Evolutionary conservation across 1,140 invertebrate genomes (phyloP).

Genomic region (Euschistus heros): DNA sequence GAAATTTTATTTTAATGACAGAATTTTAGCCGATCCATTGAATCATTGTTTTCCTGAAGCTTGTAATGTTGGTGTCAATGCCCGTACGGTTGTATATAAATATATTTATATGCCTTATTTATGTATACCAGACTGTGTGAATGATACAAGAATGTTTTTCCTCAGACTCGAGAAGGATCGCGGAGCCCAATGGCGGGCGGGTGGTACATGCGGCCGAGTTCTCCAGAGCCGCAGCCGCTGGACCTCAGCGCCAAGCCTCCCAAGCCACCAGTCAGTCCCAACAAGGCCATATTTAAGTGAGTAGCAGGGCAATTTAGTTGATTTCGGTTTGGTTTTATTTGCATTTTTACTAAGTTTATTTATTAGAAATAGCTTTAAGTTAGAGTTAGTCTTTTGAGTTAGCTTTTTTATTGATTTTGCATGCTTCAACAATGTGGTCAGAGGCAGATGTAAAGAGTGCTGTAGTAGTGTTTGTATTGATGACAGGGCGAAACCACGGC

Average conservation of each 20-base stretch:
- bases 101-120: too few species aligned
- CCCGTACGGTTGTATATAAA: too few species aligned
- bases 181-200: constrained; percentile 24
- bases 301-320: constrained; percentile 30
- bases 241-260: constrained; percentile 60
- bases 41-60: too few species aligned
- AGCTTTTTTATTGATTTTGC: not conserved
- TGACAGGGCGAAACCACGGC: constrained; percentile 49
- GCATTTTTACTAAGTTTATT: too few species aligned
- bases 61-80: too few species aligned
- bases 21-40: too few species aligned
- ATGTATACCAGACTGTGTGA: too few species aligned
- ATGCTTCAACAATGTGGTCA: not conserved
- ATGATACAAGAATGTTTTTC: not conserved
- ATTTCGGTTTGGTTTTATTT: too few species aligned
- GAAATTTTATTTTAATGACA: too few species aligned
- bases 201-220: constrained; percentile 5
- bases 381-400: not conserved
- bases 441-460: constrained; percentile 22
- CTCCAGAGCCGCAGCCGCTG: constrained; percentile 43
- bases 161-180: constrained; percentile 11
- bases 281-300: constrained; percentile 59
- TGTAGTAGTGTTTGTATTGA: constrained; percentile 29
- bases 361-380: not conserved
- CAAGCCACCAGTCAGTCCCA: constrained; percentile 34